phyloP scores from a whole-genome alignment of 2,888 invertebrate genomes.

The Rhamnusium bicolor region DNA sequence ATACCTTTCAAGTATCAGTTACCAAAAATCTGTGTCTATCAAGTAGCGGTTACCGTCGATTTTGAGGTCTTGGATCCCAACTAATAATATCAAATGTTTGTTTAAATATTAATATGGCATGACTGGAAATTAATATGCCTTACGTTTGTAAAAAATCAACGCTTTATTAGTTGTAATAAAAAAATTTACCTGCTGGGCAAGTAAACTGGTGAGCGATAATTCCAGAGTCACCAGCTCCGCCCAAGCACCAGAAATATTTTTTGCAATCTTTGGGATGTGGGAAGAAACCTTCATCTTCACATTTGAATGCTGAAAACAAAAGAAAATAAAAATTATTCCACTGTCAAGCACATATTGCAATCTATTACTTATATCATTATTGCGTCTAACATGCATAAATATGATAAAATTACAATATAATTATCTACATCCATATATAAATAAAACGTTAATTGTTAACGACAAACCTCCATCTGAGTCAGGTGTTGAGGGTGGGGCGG shows the following conservation, averaged over 20 bases:
- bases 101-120: too few relatives aligned
- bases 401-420: too few relatives aligned
- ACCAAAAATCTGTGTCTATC: too few relatives aligned
- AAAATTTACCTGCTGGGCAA: constrained; percentile 84
- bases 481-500: constrained; percentile 91
- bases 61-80: too few relatives aligned
- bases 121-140: too few relatives aligned
- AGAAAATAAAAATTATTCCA: constrained; percentile 1
- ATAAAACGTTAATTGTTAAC: constrained; percentile 19
- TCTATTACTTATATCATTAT: not conserved
- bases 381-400: constrained; percentile 6
- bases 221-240: constrained; percentile 90
- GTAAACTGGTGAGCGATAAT: constrained; percentile 94
- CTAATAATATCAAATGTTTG: too few relatives aligned
- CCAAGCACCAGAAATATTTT: constrained; percentile 95
- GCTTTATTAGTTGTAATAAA: too few relatives aligned
- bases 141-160: too few relatives aligned
- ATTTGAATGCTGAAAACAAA: constrained; percentile 83
- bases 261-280: constrained; percentile 94
- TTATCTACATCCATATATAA: too few relatives aligned
- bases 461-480: constrained; percentile 86
- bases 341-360: not conserved
- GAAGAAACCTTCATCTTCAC: constrained; percentile 94
- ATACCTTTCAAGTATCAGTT: too few relatives aligned
- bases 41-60: too few relatives aligned